Percentiles rank a stretch among this genome's conserved stretches.
Conservation (phyloP, 2,113 vertebrate species). For the Alligator sinensis region DNA sequence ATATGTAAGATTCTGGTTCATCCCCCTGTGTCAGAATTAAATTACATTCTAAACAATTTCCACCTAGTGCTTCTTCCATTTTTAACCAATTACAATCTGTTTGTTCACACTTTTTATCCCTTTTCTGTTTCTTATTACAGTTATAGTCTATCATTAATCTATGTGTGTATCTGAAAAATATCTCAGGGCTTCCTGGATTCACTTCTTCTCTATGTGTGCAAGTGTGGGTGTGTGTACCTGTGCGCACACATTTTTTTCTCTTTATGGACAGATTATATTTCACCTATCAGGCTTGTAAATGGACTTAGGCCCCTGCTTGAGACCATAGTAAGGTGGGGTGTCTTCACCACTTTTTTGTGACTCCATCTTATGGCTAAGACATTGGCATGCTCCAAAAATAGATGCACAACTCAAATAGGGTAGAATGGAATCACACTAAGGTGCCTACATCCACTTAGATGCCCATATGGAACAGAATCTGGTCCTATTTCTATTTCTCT, state of each 20-base stretch:
- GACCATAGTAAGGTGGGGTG: too few species aligned
- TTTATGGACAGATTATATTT: too few species aligned
- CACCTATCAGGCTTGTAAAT: too few species aligned
- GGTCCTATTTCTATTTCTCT: background rate
- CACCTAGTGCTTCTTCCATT: background rate
- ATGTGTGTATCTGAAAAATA: background rate
- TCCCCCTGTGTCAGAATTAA: background rate
- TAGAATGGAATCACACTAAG: too few species aligned
- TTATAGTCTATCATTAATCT: background rate
- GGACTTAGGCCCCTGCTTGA: too few species aligned
- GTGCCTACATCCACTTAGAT: too few species aligned
- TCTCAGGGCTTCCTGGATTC: background rate
- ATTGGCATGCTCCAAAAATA: too few species aligned
- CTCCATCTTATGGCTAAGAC: too few species aligned
- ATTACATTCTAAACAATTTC: conserved; percentile 31
- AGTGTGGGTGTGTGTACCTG: background rate
- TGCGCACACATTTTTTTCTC: too few species aligned
- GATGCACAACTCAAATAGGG: too few species aligned
- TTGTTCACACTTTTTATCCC: background rate
- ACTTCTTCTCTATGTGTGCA: background rate
- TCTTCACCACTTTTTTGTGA: too few species aligned
- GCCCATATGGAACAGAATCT: too few species aligned
- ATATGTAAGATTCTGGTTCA: conserved; percentile 21
- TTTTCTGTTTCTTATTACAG: conserved; percentile 11
- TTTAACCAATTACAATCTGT: background rate